Base-by-base conservation (phyloP, 30 jellyfish, hydroid and myxozoan species). In the Calvadosia cruxmelitensis region DNA sequence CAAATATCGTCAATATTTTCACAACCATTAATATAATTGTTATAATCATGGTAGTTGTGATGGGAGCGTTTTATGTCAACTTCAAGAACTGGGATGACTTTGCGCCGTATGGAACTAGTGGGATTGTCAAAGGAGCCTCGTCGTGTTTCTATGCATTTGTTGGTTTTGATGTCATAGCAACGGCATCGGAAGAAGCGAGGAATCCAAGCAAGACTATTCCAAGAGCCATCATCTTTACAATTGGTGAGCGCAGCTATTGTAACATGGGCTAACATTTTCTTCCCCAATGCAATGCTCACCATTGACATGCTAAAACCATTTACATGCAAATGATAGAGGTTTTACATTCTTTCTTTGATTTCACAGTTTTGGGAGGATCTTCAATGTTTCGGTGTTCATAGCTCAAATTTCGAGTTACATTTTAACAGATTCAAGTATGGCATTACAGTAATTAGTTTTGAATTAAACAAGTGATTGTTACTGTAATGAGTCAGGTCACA, bases 151-250 rank as follows among this genome's bases (percentile, higher is more conserved):
- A 79, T 73, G 95, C 99, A 0, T 91, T 82, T 52, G 95, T 91
- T 52, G 99, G 99, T 20, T 91, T 91, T 65, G 99, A 91, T 63
- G 95, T 91, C 53, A 83, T 91, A 27, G 99, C 99, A 0, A 66
- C 99, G 42, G 72, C 95, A 0, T 94, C 91, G 1, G 99, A 91
- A 57, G 99, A 91, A 70, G 99, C 92, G 24, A 82, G 83, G 49
- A 79, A 91, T 61, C 99, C 99, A 35, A 77, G 92, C 63, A 73
- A 76, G 32, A 80, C 94, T 1, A 91, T 91, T 7, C 99, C 99
- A 48, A 16, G 73, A 2, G 69, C 99, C 0, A 91, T 91, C 3
- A 77, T 91, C 20, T 53, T 42, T 20, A 42, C 57, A 42, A 42
- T 42, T 42, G 57, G 57, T 42, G 20, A 42, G 57, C 20, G 20